Conservation (phyloP, 2,113 vertebrate species). For the Oryzias javanicus region DNA sequence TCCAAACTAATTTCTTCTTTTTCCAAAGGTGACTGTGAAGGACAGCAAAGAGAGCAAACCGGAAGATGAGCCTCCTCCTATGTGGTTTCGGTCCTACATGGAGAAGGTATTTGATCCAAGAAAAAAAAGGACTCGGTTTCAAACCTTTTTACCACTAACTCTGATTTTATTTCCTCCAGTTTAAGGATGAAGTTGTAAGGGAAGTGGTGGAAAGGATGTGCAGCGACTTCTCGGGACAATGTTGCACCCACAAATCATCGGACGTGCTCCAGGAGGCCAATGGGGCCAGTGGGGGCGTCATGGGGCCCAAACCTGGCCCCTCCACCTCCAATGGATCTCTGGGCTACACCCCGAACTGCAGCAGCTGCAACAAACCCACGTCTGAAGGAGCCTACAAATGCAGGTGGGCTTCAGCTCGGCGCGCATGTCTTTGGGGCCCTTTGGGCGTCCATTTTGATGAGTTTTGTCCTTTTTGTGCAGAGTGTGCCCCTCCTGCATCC, state of each 20-base stretch:
- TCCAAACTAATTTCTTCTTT: constrained; percentile 1
- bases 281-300: constrained; percentile 42
- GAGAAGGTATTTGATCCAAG: constrained; percentile 67
- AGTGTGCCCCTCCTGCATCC: constrained; percentile 89
- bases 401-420: constrained; percentile 75
- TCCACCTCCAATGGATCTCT: constrained; percentile 55
- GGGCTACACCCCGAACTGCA: constrained; percentile 86
- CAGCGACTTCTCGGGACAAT: constrained; percentile 88
- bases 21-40: constrained; percentile 65
- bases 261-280: constrained; percentile 63
- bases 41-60: constrained; percentile 74
- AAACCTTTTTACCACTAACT: neutral
- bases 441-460: neutral
- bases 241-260: constrained; percentile 76
- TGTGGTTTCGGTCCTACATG: constrained; percentile 95
- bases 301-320: constrained; percentile 51
- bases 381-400: constrained; percentile 94
- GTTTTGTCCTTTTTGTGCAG: constrained; percentile 59
- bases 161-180: constrained; percentile 69
- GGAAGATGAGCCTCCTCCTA: constrained; percentile 84
- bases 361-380: constrained; percentile 85
- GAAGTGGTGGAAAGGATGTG: constrained; percentile 95
- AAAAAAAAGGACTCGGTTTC: neutral
- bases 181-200: constrained; percentile 93
- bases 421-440: too few species aligned